These are phyloP conservation scores for Acropternis orthonyx DNA, from an alignment of 2,797 vertebrate genomes.

Conservation along the genomic window DNA sequence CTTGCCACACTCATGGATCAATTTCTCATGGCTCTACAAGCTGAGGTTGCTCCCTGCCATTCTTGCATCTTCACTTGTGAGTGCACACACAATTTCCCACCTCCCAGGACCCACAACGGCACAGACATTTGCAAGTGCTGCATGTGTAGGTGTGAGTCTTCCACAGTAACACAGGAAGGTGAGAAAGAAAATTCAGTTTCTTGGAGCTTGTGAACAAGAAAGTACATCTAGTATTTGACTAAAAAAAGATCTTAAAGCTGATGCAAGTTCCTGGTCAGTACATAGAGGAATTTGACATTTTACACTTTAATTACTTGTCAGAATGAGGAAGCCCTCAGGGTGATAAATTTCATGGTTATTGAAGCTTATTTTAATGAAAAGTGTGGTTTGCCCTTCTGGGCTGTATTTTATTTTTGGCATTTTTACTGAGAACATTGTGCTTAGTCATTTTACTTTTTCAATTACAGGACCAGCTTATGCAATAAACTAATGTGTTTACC, in stretches of 20 bases:
- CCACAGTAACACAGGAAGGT: not conserved
- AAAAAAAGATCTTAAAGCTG: not conserved
- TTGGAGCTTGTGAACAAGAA: not conserved
- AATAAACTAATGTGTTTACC: constrained; percentile 21
- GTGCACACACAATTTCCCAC: not conserved
- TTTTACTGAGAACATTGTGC: constrained; percentile 1
- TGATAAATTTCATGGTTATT: not conserved
- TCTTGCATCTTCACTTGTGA: not conserved
- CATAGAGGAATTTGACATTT: not conserved
- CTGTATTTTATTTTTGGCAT: not conserved
- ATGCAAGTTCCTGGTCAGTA: not conserved
- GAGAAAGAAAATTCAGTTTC: not conserved
- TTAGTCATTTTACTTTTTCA: constrained; percentile 44
- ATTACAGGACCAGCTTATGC: constrained; percentile 1
- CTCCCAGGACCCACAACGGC: not conserved
- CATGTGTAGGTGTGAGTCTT: not conserved
- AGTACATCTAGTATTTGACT: not conserved
- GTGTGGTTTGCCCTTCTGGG: not conserved
- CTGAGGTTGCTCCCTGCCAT: not conserved
- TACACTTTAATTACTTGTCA: not conserved
- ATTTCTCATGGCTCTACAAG: not conserved
- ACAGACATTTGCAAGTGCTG: not conserved
- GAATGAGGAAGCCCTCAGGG: not conserved
- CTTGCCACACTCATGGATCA: not conserved
- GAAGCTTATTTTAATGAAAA: constrained; percentile 12